Evolutionary conservation across 2,797 vertebrate species (phyloP), one percentile per base, ranked within the genome.

Genomic region (Tenualosa thibaudeaui): DNA sequence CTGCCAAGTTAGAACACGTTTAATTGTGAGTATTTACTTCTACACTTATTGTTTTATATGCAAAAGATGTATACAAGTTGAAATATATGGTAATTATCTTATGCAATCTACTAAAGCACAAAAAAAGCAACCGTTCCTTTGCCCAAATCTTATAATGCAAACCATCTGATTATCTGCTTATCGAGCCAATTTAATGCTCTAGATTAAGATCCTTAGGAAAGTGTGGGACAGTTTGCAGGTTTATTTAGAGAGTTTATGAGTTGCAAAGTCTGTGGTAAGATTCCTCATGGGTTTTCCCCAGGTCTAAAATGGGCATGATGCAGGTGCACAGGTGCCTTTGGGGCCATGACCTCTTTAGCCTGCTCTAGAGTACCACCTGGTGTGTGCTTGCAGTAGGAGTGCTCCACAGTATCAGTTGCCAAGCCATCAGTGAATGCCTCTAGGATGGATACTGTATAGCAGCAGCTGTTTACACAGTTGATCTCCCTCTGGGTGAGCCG

Each of bases 11-110:
- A 46, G 68, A 75, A 40, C 12, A 78, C 46, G 65, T 37, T 71
- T 37, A 71, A 13, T 71, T 71, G 54, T 15, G 24, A 68, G 31
- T 46, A 46, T 78, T 43, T 43, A 43, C 71, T 22, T 78, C 15
- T 17, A 40, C 2, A 37, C 37, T 40, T 43, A 75, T 37, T 75
- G 65, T 75, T 75, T 12, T 75, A 75, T 75, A 75, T 75, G 68
- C 68, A 75, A 75, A 78, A 78, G 37, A 46, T 78, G 43, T 78
- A 78, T 78, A 78, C 40, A 78, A 46, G 40, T 78, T 46, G 15
- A 78, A 22, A 43, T 46, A 22, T 5, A 6, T 78, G 40, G 37
- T 40, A 78, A 40, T 78, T 71, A 78, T 6, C 15, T 43, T 78
- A 46, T 78, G 71, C 71, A 22, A 22, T 78, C 46, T 46, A 78